Percentiles rank a stretch among this genome's conserved stretches.
Evolutionary conservation across 2,888 invertebrate species (phyloP).

Genomic region (Melitaea athalia): DNA sequence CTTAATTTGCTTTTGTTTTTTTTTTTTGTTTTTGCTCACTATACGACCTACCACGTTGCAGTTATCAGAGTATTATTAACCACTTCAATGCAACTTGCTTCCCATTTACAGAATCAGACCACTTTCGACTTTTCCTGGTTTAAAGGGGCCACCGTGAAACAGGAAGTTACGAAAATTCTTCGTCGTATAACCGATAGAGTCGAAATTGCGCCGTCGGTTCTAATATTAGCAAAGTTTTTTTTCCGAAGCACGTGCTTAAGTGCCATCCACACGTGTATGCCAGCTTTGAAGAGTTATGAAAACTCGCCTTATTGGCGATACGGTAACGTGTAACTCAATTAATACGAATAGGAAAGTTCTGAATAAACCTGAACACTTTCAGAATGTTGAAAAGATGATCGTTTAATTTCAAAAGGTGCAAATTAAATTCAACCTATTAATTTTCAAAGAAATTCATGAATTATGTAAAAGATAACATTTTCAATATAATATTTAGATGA

Average conservation of each 20-base stretch:
- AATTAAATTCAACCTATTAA: too few relatives aligned
- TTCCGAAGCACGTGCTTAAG: slow-evolving; percentile 43
- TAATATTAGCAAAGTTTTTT: slow-evolving; percentile 36
- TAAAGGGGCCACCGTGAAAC: slow-evolving; percentile 38
- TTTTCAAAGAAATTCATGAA: not conserved
- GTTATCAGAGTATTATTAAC: slow-evolving; percentile 27
- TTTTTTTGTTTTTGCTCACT: slow-evolving; percentile 12
- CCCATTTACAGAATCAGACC: slow-evolving; percentile 22
- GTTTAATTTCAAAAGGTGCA: too few relatives aligned
- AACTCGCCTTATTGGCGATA: slow-evolving; percentile 23
- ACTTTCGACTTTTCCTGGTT: slow-evolving; percentile 34
- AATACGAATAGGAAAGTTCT: slow-evolving; percentile 22
- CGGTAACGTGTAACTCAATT: slow-evolving; percentile 26
- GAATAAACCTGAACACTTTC: slow-evolving; percentile 17
- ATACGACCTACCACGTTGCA: slow-evolving; percentile 31
- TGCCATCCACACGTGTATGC: slow-evolving; percentile 41
- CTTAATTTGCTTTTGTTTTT: too few relatives aligned
- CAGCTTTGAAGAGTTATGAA: slow-evolving; percentile 34
- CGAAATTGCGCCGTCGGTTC: slow-evolving; percentile 24
- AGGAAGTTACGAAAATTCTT: slow-evolving; percentile 23
- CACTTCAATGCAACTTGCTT: slow-evolving; percentile 18
- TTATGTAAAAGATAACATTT: not conserved
- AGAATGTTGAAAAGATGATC: not conserved
- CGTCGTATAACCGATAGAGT: slow-evolving; percentile 23
- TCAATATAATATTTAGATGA: not conserved